Percentiles rank a stretch among this genome's conserved stretches.
Evolutionary conservation across 53 echinoderm and acorn worm species (phyloP).

Genomic region (Henricia sp.): DNA sequence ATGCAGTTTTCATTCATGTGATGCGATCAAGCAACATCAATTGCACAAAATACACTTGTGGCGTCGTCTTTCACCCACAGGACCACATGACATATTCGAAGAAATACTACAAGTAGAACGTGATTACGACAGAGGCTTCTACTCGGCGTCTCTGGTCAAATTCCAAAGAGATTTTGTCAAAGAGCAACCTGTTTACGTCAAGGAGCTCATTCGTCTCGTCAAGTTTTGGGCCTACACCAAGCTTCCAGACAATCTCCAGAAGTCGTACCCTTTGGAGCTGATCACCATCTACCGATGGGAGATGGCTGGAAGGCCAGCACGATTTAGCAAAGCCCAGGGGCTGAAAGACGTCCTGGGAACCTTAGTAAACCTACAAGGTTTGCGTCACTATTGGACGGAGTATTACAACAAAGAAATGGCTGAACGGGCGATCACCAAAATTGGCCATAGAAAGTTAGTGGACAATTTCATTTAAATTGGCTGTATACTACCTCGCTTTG

Average conservation of each 20-base stretch:
- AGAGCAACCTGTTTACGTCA: constrained; percentile 27
- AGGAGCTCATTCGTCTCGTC: constrained; percentile 58
- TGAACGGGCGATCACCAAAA: background rate
- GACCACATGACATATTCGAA: background rate
- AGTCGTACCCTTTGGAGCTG: constrained; percentile 55
- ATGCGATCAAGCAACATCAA: no score
- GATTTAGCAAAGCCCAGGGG: constrained; percentile 32
- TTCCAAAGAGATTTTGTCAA: constrained; percentile 44
- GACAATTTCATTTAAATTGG: no score
- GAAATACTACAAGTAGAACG: constrained; percentile 7
- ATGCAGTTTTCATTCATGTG: no score
- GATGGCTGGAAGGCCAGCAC: constrained; percentile 21
- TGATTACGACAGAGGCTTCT: constrained; percentile 14
- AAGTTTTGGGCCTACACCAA: constrained; percentile 54
- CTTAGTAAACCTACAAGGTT: background rate
- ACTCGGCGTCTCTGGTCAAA: constrained; percentile 47
- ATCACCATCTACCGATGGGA: constrained; percentile 59
- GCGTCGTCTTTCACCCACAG: background rate
- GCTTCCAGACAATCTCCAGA: background rate
- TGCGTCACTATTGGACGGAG: constrained; percentile 11
- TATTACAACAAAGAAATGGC: background rate
- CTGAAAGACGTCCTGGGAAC: constrained; percentile 40
- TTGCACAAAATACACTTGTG: no score
- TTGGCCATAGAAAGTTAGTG: background rate
- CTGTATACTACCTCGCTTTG: no score